Conservation (phyloP, 2,888 invertebrate genomes). For the Lochmaea crataegi region DNA sequence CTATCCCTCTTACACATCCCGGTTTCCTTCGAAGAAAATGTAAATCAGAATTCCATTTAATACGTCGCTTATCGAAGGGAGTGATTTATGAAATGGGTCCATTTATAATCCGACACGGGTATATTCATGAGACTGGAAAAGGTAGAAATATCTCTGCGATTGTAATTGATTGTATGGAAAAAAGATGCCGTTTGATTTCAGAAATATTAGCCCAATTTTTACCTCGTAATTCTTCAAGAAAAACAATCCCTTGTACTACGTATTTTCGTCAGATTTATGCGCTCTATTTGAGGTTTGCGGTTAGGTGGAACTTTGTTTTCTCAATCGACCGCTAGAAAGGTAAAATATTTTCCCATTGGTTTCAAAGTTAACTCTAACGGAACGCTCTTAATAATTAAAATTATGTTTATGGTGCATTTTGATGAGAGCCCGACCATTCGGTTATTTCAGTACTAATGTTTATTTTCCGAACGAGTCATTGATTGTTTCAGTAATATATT, state of each 20-base stretch:
- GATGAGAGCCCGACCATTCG: not conserved
- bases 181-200: slow-evolving; percentile 58
- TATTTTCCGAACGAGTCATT: too few relatives aligned
- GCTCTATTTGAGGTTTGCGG: slow-evolving; percentile 25
- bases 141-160: slow-evolving; percentile 54
- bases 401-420: slow-evolving; percentile 11
- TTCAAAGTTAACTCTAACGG: too few relatives aligned
- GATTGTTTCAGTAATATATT: too few relatives aligned
- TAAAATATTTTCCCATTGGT: slow-evolving; percentile 39
- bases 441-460: too few relatives aligned
- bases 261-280: slow-evolving; percentile 23
- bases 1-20: slow-evolving; percentile 4
- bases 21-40: slow-evolving; percentile 41
- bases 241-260: not conserved
- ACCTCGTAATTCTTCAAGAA: not conserved
- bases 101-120: slow-evolving; percentile 55
- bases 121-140: slow-evolving; percentile 56
- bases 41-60: slow-evolving; percentile 58
- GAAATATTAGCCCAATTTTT: not conserved
- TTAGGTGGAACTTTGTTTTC: slow-evolving; percentile 30
- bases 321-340: slow-evolving; percentile 39
- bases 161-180: slow-evolving; percentile 60
- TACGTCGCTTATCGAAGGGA: slow-evolving; percentile 53
- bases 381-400: slow-evolving; percentile 7
- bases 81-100: slow-evolving; percentile 59